phyloP scores from a whole-genome alignment of 2,113 vertebrate genomes.

The Sylvietta virens region DNA sequence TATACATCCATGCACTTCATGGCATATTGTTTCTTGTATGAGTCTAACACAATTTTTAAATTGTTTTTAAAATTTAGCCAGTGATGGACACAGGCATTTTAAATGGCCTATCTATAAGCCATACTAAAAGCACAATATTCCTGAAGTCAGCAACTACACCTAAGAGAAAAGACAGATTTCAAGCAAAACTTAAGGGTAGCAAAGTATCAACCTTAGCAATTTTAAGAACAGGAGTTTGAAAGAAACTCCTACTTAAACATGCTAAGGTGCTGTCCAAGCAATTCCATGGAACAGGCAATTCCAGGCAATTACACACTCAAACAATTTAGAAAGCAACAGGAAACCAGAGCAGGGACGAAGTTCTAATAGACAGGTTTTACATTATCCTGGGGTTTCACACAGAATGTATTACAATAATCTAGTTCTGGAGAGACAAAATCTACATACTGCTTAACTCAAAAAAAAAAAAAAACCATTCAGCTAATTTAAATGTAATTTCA shows the following conservation, averaged over 20 bases:
- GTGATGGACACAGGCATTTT: background rate
- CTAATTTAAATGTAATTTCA: background rate
- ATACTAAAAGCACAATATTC: background rate
- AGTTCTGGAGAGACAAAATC: background rate
- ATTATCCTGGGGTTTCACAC: background rate
- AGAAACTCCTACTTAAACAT: background rate
- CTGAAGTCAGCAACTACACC: background rate
- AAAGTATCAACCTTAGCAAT: background rate
- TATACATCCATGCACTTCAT: background rate
- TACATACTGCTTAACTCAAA: background rate
- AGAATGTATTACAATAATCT: background rate
- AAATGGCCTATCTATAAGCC: background rate
- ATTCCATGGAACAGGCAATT: background rate
- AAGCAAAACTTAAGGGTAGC: fast-evolving
- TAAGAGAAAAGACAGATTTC: background rate
- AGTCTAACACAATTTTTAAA: background rate
- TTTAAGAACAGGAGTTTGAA: background rate
- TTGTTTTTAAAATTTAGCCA: background rate
- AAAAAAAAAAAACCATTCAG: background rate
- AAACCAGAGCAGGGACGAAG: background rate
- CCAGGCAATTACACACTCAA: background rate
- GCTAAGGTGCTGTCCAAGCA: background rate
- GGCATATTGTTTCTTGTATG: background rate
- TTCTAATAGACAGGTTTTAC: background rate
- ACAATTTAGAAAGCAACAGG: background rate